Evolutionary conservation across 2,888 invertebrate species (phyloP).

Genomic region (Hermaeophaga mercurialis): DNA sequence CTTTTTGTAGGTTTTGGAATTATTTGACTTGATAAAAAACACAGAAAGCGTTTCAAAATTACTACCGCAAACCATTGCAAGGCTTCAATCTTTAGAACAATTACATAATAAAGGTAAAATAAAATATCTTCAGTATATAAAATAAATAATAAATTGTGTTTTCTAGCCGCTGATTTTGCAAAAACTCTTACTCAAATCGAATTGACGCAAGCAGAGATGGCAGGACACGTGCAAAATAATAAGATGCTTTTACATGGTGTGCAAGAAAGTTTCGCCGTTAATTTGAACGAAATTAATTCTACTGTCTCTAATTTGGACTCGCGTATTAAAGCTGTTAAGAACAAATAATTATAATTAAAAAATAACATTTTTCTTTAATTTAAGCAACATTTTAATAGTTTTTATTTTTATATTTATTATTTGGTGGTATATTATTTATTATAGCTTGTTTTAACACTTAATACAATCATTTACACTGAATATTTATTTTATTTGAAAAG

Average conservation of each 20-base stretch:
- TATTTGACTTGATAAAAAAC: constrained; percentile 87
- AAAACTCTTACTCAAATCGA: constrained; percentile 83
- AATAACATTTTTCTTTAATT: background rate
- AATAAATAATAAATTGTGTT: background rate
- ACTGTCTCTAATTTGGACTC: constrained; percentile 77
- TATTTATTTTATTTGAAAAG: too few relatives aligned
- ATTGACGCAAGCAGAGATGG: constrained; percentile 74
- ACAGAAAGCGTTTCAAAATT: constrained; percentile 81
- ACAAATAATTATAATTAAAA: constrained; percentile 58
- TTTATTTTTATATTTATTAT: background rate
- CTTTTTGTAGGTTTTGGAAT: constrained; percentile 71
- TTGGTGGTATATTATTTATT: constrained; percentile 8
- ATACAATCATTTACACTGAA: background rate
- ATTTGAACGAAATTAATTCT: constrained; percentile 76
- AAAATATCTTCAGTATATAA: background rate
- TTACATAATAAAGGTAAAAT: constrained; percentile 89
- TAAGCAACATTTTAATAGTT: too few relatives aligned
- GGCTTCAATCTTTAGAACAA: constrained; percentile 84
- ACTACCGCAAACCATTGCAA: constrained; percentile 78
- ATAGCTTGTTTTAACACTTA: constrained; percentile 3
- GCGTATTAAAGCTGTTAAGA: constrained; percentile 68
- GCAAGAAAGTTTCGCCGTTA: constrained; percentile 79
- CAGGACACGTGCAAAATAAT: constrained; percentile 75
- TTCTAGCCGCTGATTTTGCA: constrained; percentile 84
- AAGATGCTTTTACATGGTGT: constrained; percentile 77